Evolutionary conservation across 2,888 invertebrate genomes (phyloP), one percentile per base, ranked within the genome.

Genomic region (Tachina grossa): DNA sequence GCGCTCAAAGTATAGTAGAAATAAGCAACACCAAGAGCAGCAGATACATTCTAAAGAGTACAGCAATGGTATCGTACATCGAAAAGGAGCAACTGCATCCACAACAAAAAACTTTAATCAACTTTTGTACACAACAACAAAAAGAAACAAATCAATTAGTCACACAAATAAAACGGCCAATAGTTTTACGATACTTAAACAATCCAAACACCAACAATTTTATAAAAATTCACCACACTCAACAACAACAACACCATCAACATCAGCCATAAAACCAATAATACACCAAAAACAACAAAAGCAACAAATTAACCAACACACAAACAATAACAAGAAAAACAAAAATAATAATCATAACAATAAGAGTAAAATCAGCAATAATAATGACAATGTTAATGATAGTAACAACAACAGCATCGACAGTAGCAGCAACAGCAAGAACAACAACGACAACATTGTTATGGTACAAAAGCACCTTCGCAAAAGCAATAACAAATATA

Each of bases 311-410:
- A 66, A 57, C 31, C 59, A 75, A 68, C 63, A 55, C 86, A 87
- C 72, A 68, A 87, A 83, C 57, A 77, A 76, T 53, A 87, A 90
- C 88, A 90, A 89, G 87, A 63, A 53, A 10, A 79, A 63, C 14
- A 53, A 55, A 9, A 76, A 49, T 19, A 65, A 65, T 10, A 71
- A 78, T 31, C 31, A 31, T 86, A 88, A 75, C 87, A 89, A 90
- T 88, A 90, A 89, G 87, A 66, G 51, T 59, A 66, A 45, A 9
- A 65, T 45, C 11, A 69, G 77, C 19, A 79, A 84, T 14, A 47
- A 51, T 57, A 47, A 49, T 16, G 76, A 81, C 88, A 89, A 76
- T 74, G 31, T 39, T 89, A 77, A 78, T 45, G 61, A 68, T 9
- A 77, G 72, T 87, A 89, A 77, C 87, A 89, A 90, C 88, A 71